These are phyloP conservation scores for Lutjanus erythropterus DNA, from an alignment of 2,113 vertebrate genomes.

Conservation along the genomic window DNA sequence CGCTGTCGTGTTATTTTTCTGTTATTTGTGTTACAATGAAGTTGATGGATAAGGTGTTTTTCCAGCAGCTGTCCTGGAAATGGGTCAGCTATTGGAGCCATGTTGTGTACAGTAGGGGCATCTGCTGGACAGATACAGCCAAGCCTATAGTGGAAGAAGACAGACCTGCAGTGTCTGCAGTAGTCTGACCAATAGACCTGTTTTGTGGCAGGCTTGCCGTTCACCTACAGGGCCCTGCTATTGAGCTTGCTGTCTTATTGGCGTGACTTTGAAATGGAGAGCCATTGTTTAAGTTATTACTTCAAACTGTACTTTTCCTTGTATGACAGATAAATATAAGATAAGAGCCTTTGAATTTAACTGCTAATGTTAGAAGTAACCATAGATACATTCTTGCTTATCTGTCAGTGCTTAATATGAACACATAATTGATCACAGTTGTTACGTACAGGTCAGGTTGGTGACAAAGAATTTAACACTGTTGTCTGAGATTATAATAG, in stretches of 20 bases:
- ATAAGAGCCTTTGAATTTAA: no score
- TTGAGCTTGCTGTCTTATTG: neutral
- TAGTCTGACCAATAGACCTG: neutral
- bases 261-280: neutral
- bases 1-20: neutral
- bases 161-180: neutral
- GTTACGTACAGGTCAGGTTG: neutral
- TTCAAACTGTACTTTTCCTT: neutral
- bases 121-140: neutral
- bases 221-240: neutral
- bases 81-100: neutral
- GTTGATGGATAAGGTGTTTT: neutral
- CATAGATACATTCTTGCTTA: neutral
- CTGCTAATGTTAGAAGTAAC: neutral
- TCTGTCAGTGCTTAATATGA: neutral
- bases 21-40: neutral
- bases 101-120: neutral
- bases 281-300: neutral
- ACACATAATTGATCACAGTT: neutral
- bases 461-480: neutral
- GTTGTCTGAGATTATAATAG: neutral
- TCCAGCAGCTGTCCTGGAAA: neutral
- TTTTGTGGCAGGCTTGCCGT: neutral
- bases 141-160: neutral
- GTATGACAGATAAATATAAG: no score